Conservation (phyloP, 2,888 invertebrate species). For the Glyphotaelius pellucidus region DNA sequence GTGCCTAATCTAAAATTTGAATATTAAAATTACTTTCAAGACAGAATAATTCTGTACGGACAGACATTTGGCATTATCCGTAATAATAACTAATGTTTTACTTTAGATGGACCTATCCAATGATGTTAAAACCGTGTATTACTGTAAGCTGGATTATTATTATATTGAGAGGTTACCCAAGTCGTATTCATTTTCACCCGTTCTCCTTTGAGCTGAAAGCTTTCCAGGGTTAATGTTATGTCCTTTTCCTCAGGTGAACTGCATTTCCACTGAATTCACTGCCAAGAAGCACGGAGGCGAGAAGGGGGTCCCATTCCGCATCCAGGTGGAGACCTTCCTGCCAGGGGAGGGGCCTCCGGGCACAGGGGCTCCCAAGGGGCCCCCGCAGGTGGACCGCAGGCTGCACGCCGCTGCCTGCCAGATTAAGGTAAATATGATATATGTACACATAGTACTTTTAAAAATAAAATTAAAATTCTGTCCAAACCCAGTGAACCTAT, state of each 20-base stretch:
- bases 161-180: too few species aligned
- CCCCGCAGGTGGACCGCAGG: constrained; percentile 75
- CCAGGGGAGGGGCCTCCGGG: constrained; percentile 74
- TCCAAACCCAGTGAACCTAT: background rate
- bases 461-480: background rate
- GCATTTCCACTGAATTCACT: constrained; percentile 98
- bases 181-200: too few species aligned
- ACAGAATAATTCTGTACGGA: too few species aligned
- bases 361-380: constrained; percentile 58
- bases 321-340: constrained; percentile 94
- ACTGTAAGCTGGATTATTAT: too few species aligned
- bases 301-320: constrained; percentile 97
- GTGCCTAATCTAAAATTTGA: too few species aligned
- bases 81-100: too few species aligned
- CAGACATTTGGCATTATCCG: too few species aligned
- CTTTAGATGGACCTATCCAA: too few species aligned
- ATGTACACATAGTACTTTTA: too few species aligned
- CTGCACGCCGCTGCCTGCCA: constrained; percentile 97
- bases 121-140: too few species aligned
- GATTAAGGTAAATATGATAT: constrained; percentile 85
- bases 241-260: constrained; percentile 83
- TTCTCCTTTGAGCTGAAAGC: too few species aligned
- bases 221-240: background rate
- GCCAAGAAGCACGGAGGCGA: constrained; percentile 99
- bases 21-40: too few species aligned